Conservation (phyloP, 2,113 vertebrate species). For the Mustela nigripes region DNA sequence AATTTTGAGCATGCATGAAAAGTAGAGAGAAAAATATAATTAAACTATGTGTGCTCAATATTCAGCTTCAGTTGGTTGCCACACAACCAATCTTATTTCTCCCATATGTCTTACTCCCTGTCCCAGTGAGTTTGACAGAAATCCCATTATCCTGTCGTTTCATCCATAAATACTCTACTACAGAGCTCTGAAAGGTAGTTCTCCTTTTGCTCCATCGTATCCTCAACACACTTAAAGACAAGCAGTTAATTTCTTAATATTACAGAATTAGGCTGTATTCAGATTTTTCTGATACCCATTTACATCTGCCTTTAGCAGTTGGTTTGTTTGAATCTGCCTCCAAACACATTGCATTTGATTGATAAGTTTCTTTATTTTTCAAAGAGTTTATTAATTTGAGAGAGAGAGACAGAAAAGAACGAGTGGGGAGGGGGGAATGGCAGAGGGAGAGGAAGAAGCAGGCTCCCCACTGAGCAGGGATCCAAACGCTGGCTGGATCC, state of each 20-base stretch:
- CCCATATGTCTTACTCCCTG: fast-evolving
- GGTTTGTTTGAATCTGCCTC: background rate
- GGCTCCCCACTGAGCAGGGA: background rate
- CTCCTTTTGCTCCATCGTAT: background rate
- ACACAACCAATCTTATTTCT: background rate
- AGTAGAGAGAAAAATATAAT: background rate
- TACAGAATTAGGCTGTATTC: background rate
- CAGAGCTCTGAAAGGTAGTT: background rate
- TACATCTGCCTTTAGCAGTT: background rate
- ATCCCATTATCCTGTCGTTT: background rate
- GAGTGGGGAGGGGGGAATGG: too few relatives aligned
- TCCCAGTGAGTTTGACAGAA: background rate
- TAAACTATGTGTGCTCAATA: background rate
- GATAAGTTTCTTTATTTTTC: background rate
- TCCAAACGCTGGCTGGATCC: background rate
- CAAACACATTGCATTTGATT: background rate
- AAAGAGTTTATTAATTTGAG: background rate
- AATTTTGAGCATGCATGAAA: background rate
- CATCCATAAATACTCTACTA: background rate
- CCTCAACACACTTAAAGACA: background rate
- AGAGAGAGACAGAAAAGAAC: background rate
- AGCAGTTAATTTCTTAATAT: background rate
- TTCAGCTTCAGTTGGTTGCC: background rate
- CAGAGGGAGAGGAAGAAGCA: background rate
- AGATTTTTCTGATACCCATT: background rate